phyloP scores from a whole-genome alignment of 2,888 invertebrate genomes.

The Bombylius discolor region DNA sequence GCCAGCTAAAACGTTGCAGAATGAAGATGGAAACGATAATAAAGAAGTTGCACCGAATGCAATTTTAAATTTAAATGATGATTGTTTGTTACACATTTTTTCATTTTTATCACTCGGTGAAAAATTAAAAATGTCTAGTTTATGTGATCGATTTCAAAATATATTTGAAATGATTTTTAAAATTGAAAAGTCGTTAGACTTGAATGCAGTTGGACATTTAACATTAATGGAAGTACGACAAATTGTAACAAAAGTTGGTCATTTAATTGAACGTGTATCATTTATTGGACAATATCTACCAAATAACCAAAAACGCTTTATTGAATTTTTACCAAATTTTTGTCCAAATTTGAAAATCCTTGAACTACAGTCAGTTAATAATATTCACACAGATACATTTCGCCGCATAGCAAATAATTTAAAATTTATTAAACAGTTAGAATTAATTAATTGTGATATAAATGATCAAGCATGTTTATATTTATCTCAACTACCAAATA shows the following conservation, averaged over 20 bases:
- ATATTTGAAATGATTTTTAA: constrained; percentile 8
- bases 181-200: constrained; percentile 6
- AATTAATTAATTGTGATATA: constrained; percentile 7
- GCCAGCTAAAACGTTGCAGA: not conserved
- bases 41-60: not conserved
- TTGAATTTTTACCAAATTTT: constrained; percentile 9
- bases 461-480: constrained; percentile 1
- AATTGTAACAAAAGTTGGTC: constrained; percentile 4
- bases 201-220: constrained; percentile 3
- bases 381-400: not conserved
- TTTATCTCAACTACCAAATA: not conserved
- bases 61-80: constrained; percentile 10
- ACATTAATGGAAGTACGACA: constrained; percentile 9
- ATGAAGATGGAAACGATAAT: not conserved
- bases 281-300: not conserved
- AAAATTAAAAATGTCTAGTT: constrained; percentile 3
- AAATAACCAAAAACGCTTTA: constrained; percentile 3
- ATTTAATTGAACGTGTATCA: constrained; percentile 3
- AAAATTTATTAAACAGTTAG: constrained; percentile 2
- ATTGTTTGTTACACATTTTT: constrained; percentile 12
- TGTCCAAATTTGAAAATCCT: constrained; percentile 10
- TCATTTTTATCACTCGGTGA: constrained; percentile 8
- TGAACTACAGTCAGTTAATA: constrained; percentile 2
- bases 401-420: constrained; percentile 2
- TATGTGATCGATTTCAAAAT: constrained; percentile 7